phyloP scores from a whole-genome alignment of 1,140 invertebrate genomes.

The Drosophila mojavensis region DNA sequence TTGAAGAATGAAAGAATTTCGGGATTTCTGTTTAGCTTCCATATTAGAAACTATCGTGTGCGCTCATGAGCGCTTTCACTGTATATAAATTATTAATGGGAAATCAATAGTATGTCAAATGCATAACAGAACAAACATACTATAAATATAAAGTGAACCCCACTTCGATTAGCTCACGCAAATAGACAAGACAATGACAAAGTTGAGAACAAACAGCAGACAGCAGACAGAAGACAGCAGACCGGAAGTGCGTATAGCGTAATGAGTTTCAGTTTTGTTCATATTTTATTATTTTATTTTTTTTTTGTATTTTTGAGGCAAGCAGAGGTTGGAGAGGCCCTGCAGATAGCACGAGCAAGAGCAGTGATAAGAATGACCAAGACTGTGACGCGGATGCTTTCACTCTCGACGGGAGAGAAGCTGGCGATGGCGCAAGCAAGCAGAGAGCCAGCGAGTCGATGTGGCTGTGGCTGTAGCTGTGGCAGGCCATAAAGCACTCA shows the following conservation, averaged over 20 bases:
- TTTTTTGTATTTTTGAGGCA: conserved; percentile 4
- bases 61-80: not conserved
- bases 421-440: not conserved
- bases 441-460: not conserved
- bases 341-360: conserved; percentile 28
- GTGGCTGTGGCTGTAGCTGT: not conserved
- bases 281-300: not conserved
- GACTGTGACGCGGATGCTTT: conserved; percentile 26
- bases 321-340: conserved; percentile 38
- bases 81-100: not conserved
- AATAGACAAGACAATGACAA: conserved; percentile 20
- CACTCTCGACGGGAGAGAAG: conserved; percentile 16
- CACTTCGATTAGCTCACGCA: conserved; percentile 3
- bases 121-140: not conserved
- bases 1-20: too few relatives aligned
- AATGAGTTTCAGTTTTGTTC: conserved; percentile 52
- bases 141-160: not conserved
- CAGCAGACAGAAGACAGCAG: conserved; percentile 1
- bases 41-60: too few relatives aligned
- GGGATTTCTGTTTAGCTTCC: too few relatives aligned
- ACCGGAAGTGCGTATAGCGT: conserved; percentile 64
- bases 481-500: conserved; percentile 44
- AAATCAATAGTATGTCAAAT: conserved; percentile 1
- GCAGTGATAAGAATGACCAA: conserved; percentile 40
- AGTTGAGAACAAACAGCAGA: conserved; percentile 7